Evolutionary conservation across 1,140 invertebrate species (phyloP).

Genomic region (Cydia pomonella): DNA sequence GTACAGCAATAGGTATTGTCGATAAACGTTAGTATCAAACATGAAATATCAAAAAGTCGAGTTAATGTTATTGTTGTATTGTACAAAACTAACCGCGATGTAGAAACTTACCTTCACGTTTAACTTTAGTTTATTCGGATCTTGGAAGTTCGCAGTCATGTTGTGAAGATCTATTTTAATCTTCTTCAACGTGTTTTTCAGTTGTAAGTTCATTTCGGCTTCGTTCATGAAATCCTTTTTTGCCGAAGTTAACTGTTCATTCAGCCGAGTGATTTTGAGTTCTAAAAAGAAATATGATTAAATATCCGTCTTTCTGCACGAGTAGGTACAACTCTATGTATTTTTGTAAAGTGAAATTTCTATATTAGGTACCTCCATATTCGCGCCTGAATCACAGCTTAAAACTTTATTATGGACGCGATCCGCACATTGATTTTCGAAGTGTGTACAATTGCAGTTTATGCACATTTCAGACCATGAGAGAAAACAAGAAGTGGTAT

Average conservation of each 20-base stretch:
- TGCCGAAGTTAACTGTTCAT: conserved; percentile 87
- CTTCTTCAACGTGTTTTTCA: conserved; percentile 85
- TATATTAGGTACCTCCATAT: too few relatives aligned
- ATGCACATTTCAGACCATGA: too few relatives aligned
- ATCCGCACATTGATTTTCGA: too few relatives aligned
- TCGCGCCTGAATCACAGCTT: too few relatives aligned
- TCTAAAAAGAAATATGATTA: conserved; percentile 79
- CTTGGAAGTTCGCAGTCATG: conserved; percentile 87
- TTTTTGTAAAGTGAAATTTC: background rate
- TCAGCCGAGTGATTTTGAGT: conserved; percentile 86
- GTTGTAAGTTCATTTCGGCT: conserved; percentile 82
- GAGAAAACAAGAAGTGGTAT: too few relatives aligned
- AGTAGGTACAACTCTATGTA: background rate
- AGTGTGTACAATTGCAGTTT: too few relatives aligned
- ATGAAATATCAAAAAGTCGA: too few relatives aligned
- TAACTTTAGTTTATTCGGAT: conserved; percentile 88
- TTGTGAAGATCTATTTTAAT: conserved; percentile 91
- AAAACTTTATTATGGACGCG: too few relatives aligned
- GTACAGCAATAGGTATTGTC: too few relatives aligned
- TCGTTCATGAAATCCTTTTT: conserved; percentile 87
- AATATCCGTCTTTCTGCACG: background rate
- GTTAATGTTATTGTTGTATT: too few relatives aligned
- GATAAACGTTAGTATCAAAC: too few relatives aligned
- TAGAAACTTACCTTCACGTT: conserved; percentile 83
- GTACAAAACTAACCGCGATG: too few relatives aligned